Base-by-base conservation (phyloP, 2,888 invertebrate species). In the Aproaerema taeniolella region DNA sequence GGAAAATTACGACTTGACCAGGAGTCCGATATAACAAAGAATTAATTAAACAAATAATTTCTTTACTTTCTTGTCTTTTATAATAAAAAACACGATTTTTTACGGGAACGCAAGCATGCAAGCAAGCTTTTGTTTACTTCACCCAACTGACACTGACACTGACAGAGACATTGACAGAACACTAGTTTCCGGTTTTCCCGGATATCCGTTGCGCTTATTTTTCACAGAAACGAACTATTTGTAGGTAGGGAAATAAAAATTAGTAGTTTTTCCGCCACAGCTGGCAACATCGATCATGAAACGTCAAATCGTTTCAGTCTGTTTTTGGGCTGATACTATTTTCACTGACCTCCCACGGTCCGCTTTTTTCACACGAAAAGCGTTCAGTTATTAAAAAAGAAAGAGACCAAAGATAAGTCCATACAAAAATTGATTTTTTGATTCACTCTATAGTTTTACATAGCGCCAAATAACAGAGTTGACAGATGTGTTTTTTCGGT, bases 121-220 rank as follows among this genome's bases (percentile, higher is more conserved):
- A n/a, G 13, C 13, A 9, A 25, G 25, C 13, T 34, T 34, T 25
- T 34, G 25, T 34, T 26, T 34, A 25, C 25, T 34, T 37, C 34
- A 26, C 2, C 14, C 5, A 20, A 32, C n/a, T n/a, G n/a, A n/a
- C n/a, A n/a, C n/a, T n/a, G n/a, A n/a, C n/a, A n/a, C n/a, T n/a
- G n/a, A n/a, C n/a, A n/a, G n/a, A n/a, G n/a, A n/a, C n/a, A 26
- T 24, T 33, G 33, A 33, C 33, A 33, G 13, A 11, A 11, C 6
- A 6, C n/a, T 34, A 25, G 25, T 25, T 25, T 34, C 34, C 34
- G 34, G 34, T 4, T n/a, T 24, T 2, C 6, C 25, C 25, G 34
- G 34, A 33, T n/a, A 33, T 11, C 9, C 10, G 24, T 5, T 25
- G 25, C 34, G 34, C 15, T 34, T 34, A 14, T 34, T 25, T 25